Evolutionary conservation across 1,140 invertebrate genomes (phyloP), one percentile per base, ranked within the genome.

Genomic region (Pachyrhynchus sulphureomaculatus): DNA sequence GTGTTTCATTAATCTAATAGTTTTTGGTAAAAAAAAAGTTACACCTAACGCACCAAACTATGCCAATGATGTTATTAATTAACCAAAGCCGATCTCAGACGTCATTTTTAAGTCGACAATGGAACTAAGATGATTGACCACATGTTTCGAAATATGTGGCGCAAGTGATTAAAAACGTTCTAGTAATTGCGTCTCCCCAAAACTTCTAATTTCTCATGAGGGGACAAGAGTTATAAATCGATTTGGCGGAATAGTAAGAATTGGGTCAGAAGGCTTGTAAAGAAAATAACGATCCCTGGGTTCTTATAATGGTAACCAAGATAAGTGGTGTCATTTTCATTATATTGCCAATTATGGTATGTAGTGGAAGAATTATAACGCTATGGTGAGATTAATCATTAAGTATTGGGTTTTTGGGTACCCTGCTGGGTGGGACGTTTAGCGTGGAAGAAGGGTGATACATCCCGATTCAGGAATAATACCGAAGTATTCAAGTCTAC

Each of bases 161-260:
- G 10, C 86, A 80, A 0, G 95, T 96, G 21, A 76, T 72, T 13
- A 76, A 44, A 44, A 76, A 71, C n/a, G n/a, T 88, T 89, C 89
- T 24, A 99, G 79, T n/a, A 42, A 99, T 92, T 26, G 97, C 97
- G 83, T 99, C 97, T 5, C 97, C 97, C 0, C 99, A 83, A 80
- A 99, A 99, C 79, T n/a, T 99, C 97, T 21, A 99, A 77, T 41
- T 95, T 79, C 75, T 99, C 96, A 77, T 99, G 99, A 76, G 95
- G 99, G n/a, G n/a, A n/a, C n/a, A 76, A 96, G 94, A 0, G 96
- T 99, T 8, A 98, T 79, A n/a, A n/a, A n/a, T n/a, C 87, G 83
- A 80, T 99, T 99, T 10, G 88, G 87, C 56, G n/a, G 91, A 89
- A 75, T 97, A 98, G 0, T 95, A 98, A 8, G 96, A 92, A 82